These are phyloP conservation scores for Rhamnusium bicolor DNA, from an alignment of 2,888 invertebrate species.

Conservation along the genomic window DNA sequence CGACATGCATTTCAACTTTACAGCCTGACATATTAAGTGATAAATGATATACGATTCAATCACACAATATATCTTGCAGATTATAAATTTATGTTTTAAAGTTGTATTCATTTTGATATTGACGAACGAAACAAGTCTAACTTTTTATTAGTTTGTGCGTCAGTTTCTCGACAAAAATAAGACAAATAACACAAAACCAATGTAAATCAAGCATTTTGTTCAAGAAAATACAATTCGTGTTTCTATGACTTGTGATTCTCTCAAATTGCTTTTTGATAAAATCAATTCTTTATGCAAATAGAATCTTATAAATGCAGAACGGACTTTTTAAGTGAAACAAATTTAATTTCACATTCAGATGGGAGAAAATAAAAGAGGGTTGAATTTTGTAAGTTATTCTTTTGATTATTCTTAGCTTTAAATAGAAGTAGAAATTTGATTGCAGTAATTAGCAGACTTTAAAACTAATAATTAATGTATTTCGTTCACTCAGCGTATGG, in stretches of 20 bases:
- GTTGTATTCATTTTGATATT: not conserved
- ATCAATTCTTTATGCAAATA: constrained; percentile 32
- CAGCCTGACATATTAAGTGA: not conserved
- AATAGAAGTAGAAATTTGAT: constrained; percentile 1
- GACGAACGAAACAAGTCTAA: not conserved
- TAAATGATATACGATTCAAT: not conserved
- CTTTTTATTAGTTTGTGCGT: not conserved
- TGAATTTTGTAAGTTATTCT: not conserved
- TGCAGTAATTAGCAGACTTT: not conserved
- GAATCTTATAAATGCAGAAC: constrained; percentile 28
- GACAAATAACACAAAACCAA: constrained; percentile 2
- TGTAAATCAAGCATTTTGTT: constrained; percentile 24
- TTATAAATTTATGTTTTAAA: not conserved
- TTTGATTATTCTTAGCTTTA: not conserved
- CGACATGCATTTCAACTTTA: not conserved
- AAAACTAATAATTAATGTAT: not conserved
- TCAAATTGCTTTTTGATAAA: constrained; percentile 27
- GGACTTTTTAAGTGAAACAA: constrained; percentile 23
- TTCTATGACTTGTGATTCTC: constrained; percentile 17
- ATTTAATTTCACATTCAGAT: constrained; percentile 17
- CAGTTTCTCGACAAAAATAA: not conserved
- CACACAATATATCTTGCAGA: not conserved
- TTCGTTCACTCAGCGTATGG: no score
- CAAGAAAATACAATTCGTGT: constrained; percentile 17
- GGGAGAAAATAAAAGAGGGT: not conserved